Evolutionary conservation across 2,797 vertebrate species (phyloP).

Genomic region (Melanotaenia nigrans): DNA sequence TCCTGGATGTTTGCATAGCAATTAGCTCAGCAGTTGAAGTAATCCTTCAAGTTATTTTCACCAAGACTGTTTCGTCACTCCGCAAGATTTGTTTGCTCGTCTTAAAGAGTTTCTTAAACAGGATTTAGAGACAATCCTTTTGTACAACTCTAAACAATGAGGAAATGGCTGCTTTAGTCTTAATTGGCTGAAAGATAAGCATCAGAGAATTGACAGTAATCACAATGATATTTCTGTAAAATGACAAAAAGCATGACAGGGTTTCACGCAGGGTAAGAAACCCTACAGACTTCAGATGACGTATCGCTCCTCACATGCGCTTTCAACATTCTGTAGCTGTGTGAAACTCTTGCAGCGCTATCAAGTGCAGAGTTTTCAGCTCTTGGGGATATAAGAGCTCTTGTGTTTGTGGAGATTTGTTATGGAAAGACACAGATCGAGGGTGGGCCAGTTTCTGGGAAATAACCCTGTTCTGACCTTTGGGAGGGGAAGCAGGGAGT

Average conservation of each 20-base stretch:
- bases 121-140: not conserved
- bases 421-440: slow-evolving; percentile 60
- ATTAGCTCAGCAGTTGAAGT: not conserved
- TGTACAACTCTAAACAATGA: not conserved
- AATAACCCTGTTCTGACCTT: slow-evolving; percentile 72
- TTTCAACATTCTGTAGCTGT: slow-evolving; percentile 12
- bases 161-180: not conserved
- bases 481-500: slow-evolving; percentile 36
- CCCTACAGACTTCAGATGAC: not conserved
- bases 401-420: slow-evolving; percentile 61
- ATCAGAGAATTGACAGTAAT: not conserved
- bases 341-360: slow-evolving; percentile 4
- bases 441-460: slow-evolving; percentile 71
- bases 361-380: not conserved
- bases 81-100: not conserved
- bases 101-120: not conserved
- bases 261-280: slow-evolving; percentile 5
- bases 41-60: not conserved
- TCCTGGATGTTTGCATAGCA: not conserved
- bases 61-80: not conserved
- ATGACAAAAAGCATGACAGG: not conserved
- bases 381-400: slow-evolving; percentile 11
- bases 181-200: not conserved
- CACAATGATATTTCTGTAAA: not conserved
- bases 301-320: slow-evolving; percentile 19